These are phyloP conservation scores for Hirudo medicinalis DNA, from an alignment of 1,140 invertebrate species.

Conservation along the genomic window DNA sequence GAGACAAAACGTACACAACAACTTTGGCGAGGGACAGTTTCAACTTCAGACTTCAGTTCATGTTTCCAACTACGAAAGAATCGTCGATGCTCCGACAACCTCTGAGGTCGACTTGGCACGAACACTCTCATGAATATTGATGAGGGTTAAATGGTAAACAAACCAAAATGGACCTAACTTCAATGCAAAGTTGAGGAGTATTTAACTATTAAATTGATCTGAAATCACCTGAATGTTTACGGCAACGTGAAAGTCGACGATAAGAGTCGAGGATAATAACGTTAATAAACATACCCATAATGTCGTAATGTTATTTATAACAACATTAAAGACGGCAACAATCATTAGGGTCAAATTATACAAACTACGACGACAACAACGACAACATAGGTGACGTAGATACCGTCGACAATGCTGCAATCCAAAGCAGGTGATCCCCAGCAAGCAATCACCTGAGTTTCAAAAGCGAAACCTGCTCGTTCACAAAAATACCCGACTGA, in stretches of 20 bases:
- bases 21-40: too few relatives aligned
- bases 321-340: not conserved
- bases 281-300: too few relatives aligned
- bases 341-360: not conserved
- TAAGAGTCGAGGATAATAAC: not conserved
- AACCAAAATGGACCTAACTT: not conserved
- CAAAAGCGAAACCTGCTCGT: not conserved
- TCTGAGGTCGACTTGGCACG: too few relatives aligned
- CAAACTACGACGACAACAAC: not conserved
- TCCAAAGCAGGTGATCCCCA: not conserved
- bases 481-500: not conserved
- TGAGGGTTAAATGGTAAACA: not conserved
- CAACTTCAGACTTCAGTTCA: too few relatives aligned
- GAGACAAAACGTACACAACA: too few relatives aligned
- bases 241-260: not conserved
- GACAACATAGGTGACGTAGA: not conserved
- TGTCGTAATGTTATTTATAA: too few relatives aligned
- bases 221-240: not conserved
- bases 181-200: too few relatives aligned
- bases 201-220: not conserved
- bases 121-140: too few relatives aligned
- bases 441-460: not conserved
- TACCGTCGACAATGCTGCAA: not conserved
- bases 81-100: too few relatives aligned
- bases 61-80: not conserved